Evolutionary conservation across 2,113 vertebrate species (phyloP), one percentile per base, ranked within the genome.

Genomic region (Clupea harengus): DNA sequence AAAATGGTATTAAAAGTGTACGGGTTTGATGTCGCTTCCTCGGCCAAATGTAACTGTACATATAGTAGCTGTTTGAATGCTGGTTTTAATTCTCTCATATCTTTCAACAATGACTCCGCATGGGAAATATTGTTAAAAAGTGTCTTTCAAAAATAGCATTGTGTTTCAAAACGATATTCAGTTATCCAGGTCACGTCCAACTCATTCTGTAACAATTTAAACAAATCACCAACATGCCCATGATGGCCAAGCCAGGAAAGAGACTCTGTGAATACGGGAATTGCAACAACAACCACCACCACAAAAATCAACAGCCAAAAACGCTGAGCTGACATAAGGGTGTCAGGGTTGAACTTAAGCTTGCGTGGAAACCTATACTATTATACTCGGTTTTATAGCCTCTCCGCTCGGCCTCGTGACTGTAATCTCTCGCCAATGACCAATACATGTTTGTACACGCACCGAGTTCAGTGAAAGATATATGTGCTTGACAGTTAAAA

Each of bases 401-500:
- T 78, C 32, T 78, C 32, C 32, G 32, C 28, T 28, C 72, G 15
- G 72, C 32, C 72, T 39, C 72, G 72, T 78, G 72, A 44, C 72
- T 28, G 28, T 13, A 44, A 4, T 32, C 32, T 78, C 72, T 78
- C 72, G 11, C 72, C 72, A 32, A 17, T 78, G 72, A 32, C 72
- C 72, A n/a, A n/a, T 64, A n/a, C 60, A 5, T 78, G 28, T 32
- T 78, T 78, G 72, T 78, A 78, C 28, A 39, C 72, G 28, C 72
- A 78, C 28, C 28, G 72, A 25, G 64, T 28, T 32, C 64, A 72
- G 28, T 2, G 81, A 81, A 83, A 83, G 45, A 64, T 57, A 39
- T 45, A 72, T 50, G 83, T 88, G 47, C 64, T 47, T n/a, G 85
- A 67, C 47, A 87, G 78, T 87, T 85, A 2, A 39, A 92, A 93